Evolutionary conservation across 2,113 vertebrate genomes (phyloP), one percentile per base, ranked within the genome.

Genomic region (Chrysemys picta): DNA sequence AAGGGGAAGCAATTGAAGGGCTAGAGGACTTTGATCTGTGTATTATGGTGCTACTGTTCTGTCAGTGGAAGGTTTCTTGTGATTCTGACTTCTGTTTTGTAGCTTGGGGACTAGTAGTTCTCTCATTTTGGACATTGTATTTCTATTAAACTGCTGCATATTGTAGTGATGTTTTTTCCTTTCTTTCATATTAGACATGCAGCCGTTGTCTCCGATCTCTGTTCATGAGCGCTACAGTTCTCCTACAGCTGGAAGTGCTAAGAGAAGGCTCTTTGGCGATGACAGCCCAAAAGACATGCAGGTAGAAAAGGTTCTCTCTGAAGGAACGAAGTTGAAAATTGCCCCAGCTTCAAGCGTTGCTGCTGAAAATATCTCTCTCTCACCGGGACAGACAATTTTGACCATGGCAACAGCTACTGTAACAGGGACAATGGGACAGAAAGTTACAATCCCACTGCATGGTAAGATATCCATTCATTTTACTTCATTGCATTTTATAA

Each of bases 221-320:
- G 98, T 99, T 76, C 99, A 99, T 0, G 99, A 99, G 93, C 98
- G 99, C 75, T 99, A 99, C 97, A 99, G 99, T 97, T 99, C 99
- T 57, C 99, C 99, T 12, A 96, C 98, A 1, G 99, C 99, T 4
- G 99, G 99, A 81, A 99, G 99, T 82, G 99, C 99, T 4, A 99
- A 99, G 87, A 99, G 99, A 5, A 99, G 99, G 75, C 99, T 99
- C 35, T 99, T 99, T 79, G 99, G 99, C 16, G 99, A 99, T n/a
- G 99, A 99, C 82, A 96, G 92, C 91, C 94, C 98, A 94, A 90
- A 96, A 81, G 98, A 98, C 84, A 95, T 97, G n/a, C 96, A 97
- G 56, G 45, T 95, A 38, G 98, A 98, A 52, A 98, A 97, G 93
- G 81, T 96, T 29, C 57, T 98, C 47, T 95, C 94, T 0, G 98